Base-by-base conservation (phyloP, 2,113 vertebrate species). In the Hiodon alosoides region DNA sequence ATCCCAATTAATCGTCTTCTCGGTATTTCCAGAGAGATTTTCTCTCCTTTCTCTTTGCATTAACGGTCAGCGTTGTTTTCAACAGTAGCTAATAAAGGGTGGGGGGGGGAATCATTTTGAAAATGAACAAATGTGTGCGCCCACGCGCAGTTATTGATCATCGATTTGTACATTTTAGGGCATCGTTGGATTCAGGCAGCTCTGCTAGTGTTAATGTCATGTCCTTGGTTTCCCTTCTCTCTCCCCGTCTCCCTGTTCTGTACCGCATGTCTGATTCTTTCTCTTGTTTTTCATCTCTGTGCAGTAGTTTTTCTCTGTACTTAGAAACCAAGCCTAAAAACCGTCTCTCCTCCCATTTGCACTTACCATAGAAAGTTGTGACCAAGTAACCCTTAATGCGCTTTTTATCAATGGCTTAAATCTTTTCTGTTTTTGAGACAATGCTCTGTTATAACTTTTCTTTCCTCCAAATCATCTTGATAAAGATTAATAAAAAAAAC, bases 11-110 rank as follows among this genome's bases (percentile, higher is more conserved):
- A 31, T 31, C 31, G 31, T 31, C 31, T 31, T 31, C 31, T 31
- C 31, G 0, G 75, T 10, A 46, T 71, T 67, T 81, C 76, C 76
- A 85, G 78, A 79, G 77, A 79, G 61, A 55, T 71, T 61, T 80
- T 77, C 59, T 50, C 65, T 76, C 75, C 51, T 16, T 81, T 64
- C 16, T 64, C 5, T 64, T 64, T 61, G 17, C 51, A 31, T n/a
- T 64, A 31, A 31, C n/a, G 46, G 61, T 64, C 7, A n/a, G n/a
- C n/a, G n/a, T n/a, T n/a, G n/a, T n/a, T n/a, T n/a, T n/a, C n/a
- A n/a, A n/a, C n/a, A n/a, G 46, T 8, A 64, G 3, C 16, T 64
- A 7, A n/a, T n/a, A n/a, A n/a, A n/a, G n/a, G n/a, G n/a, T n/a
- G 6, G 31, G 31, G 31, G 31, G 31, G 31, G 31, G 31, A 3